These are phyloP conservation scores for Charadrius vociferus DNA, from an alignment of 2,113 vertebrate genomes.

Conservation along the genomic window DNA sequence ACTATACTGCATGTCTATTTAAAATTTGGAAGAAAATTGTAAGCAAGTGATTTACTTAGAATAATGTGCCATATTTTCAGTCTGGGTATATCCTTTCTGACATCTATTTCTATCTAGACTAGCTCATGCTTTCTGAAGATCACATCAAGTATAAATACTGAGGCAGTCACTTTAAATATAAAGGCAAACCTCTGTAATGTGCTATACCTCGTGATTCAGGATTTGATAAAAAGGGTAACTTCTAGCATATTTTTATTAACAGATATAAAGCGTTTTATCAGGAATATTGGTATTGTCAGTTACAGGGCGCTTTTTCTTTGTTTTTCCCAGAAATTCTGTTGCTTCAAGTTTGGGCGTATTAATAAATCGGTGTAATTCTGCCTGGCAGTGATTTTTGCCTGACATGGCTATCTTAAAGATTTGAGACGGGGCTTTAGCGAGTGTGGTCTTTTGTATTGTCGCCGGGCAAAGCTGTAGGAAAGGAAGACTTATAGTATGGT, in stretches of 20 bases:
- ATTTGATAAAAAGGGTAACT: not conserved
- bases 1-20: not conserved
- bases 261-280: not conserved
- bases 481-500: not conserved
- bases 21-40: not conserved
- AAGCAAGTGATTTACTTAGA: not conserved
- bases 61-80: not conserved
- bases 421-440: not conserved
- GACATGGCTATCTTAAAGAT: not conserved
- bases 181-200: not conserved
- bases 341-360: not conserved
- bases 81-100: not conserved
- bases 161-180: not conserved
- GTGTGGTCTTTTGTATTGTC: not conserved
- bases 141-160: not conserved
- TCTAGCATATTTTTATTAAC: not conserved
- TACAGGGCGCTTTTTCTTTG: not conserved
- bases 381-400: not conserved
- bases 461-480: not conserved
- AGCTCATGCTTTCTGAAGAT: not conserved
- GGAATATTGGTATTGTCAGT: not conserved
- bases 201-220: not conserved
- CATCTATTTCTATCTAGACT: not conserved
- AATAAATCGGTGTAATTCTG: not conserved
- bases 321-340: not conserved